These are phyloP conservation scores for Byasa hedistus DNA, from an alignment of 2,888 invertebrate genomes.

Conservation along the genomic window DNA sequence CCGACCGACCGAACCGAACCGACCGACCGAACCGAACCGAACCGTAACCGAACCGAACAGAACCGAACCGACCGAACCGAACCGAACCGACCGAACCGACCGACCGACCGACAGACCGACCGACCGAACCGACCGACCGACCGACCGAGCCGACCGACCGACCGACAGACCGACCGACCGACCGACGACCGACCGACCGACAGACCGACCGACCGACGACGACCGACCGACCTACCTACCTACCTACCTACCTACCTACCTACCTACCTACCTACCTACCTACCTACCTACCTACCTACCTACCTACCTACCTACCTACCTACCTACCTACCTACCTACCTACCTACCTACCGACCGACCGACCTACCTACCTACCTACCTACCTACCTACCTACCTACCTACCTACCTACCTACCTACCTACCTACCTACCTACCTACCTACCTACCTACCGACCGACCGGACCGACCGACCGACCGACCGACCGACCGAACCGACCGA, in stretches of 20 bases:
- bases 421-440: too few relatives aligned
- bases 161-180: too few relatives aligned
- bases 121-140: constrained; percentile 26
- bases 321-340: constrained; percentile 4
- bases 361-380: constrained; percentile 4
- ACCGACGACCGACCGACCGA: constrained; percentile 14
- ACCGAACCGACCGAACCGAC: constrained; percentile 16
- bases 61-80: constrained; percentile 12
- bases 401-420: not conserved
- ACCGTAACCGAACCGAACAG: too few relatives aligned
- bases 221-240: constrained; percentile 12
- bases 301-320: not conserved
- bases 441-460: too few relatives aligned
- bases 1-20: too few relatives aligned
- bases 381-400: constrained; percentile 6
- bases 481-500: too few relatives aligned
- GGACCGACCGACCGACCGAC: too few relatives aligned
- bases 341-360: constrained; percentile 2
- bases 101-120: constrained; percentile 28
- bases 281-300: not conserved
- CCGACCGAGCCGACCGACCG: constrained; percentile 10
- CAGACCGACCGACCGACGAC: constrained; percentile 14
- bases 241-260: constrained; percentile 26
- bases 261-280: not conserved
- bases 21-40: too few relatives aligned